Evolutionary conservation across 2,113 vertebrate genomes (phyloP).

Genomic region (Charina bottae): DNA sequence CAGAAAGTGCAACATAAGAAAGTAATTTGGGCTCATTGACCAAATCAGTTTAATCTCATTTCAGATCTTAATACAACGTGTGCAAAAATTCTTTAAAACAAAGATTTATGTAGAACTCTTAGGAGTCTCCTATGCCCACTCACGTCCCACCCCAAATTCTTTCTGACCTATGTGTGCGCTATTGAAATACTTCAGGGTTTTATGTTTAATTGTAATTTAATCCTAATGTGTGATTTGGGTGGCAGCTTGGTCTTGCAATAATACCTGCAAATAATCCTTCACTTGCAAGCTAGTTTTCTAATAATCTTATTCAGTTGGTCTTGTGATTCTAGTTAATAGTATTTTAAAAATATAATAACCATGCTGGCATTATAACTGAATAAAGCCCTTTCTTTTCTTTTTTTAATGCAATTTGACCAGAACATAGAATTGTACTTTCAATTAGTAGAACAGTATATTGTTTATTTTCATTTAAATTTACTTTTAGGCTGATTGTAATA

Average conservation of each 20-base stretch:
- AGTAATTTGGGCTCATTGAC: background rate
- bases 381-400: background rate
- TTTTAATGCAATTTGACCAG: background rate
- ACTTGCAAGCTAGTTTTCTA: background rate
- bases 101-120: background rate
- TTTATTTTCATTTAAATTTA: background rate
- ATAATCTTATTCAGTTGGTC: background rate
- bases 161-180: background rate
- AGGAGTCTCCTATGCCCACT: background rate
- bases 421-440: background rate
- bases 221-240: background rate
- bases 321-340: background rate
- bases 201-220: background rate
- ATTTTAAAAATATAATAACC: background rate
- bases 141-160: background rate
- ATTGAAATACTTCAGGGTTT: background rate
- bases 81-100: background rate
- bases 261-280: background rate
- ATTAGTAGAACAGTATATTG: background rate
- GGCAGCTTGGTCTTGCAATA: background rate
- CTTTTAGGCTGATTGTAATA: background rate
- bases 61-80: background rate
- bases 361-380: background rate
- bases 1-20: background rate
- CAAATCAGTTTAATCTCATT: background rate